These are phyloP conservation scores for Lordiphosa collinella DNA, from an alignment of 1,140 invertebrate species.

Conservation along the genomic window DNA sequence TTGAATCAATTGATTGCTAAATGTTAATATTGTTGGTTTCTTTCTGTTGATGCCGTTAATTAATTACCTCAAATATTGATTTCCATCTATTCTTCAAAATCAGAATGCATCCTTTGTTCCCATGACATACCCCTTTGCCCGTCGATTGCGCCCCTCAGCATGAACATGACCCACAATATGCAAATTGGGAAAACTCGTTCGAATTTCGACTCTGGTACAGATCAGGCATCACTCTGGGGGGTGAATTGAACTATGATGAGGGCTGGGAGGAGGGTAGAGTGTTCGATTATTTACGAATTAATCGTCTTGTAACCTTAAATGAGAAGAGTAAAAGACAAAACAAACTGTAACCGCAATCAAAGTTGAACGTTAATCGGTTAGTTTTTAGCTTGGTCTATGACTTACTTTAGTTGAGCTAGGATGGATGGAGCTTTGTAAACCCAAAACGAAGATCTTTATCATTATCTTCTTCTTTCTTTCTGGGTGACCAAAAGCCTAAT, in stretches of 20 bases:
- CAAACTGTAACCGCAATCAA: slow-evolving; percentile 27
- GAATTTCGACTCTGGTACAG: slow-evolving; percentile 34
- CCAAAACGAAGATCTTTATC: too few species aligned
- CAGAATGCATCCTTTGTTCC: slow-evolving; percentile 67
- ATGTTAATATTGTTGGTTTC: slow-evolving; percentile 60
- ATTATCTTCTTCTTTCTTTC: too few species aligned
- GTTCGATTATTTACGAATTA: slow-evolving; percentile 46
- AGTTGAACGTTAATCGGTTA: not conserved
- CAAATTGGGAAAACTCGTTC: slow-evolving; percentile 50
- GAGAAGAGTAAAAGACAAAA: slow-evolving; percentile 3
- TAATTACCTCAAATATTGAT: slow-evolving; percentile 79
- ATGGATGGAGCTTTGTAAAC: too few species aligned
- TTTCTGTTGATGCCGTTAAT: slow-evolving; percentile 66
- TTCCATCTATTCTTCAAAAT: slow-evolving; percentile 52
- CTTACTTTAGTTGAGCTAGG: too few species aligned
- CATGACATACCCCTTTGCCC: slow-evolving; percentile 57
- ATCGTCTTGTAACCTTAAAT: slow-evolving; percentile 21
- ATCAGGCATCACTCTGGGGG: slow-evolving; percentile 36
- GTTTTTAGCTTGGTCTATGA: too few species aligned
- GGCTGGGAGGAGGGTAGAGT: slow-evolving; percentile 22
- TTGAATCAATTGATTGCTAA: slow-evolving; percentile 65
- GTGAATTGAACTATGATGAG: too few species aligned
- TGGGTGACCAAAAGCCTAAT: too few species aligned
- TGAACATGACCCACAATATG: slow-evolving; percentile 52
- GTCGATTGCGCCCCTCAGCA: slow-evolving; percentile 20